phyloP scores from a whole-genome alignment of 2,113 vertebrate species.

The Brienomyrus brachyistius region DNA sequence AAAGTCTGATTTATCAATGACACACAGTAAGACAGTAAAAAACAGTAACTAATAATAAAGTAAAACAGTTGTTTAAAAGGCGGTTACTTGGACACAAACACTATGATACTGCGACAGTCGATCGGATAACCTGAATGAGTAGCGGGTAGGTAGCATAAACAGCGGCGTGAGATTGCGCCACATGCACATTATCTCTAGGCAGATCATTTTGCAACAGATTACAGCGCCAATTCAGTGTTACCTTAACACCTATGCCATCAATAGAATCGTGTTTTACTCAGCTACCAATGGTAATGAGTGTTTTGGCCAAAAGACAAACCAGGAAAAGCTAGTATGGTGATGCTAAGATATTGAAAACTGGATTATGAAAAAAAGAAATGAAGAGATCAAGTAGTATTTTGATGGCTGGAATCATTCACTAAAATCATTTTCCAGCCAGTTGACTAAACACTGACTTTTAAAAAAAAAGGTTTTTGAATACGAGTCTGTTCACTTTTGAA shows the following conservation, averaged over 20 bases:
- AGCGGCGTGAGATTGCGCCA: not conserved
- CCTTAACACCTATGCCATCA: not conserved
- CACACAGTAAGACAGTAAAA: not conserved
- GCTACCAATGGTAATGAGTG: not conserved
- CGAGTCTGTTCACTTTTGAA: not conserved
- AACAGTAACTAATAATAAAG: not conserved
- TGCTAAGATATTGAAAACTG: not conserved
- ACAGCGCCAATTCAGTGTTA: not conserved
- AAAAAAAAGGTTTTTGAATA: not conserved
- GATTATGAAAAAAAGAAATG: not conserved
- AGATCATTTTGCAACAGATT: not conserved
- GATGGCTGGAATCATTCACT: not conserved
- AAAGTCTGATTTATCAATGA: not conserved
- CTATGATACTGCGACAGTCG: not conserved
- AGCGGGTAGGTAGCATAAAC: too few species aligned
- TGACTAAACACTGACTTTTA: not conserved
- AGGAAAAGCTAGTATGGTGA: not conserved
- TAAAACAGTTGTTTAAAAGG: not conserved
- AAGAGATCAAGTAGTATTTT: not conserved
- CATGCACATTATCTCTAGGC: not conserved
- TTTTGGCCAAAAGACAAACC: not conserved
- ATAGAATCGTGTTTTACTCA: not conserved
- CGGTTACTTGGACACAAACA: not conserved
- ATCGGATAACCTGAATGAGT: not conserved
- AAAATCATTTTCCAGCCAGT: too few species aligned